Evolutionary conservation across 2,797 vertebrate species (phyloP).

Genomic region (Psittacula echo): DNA sequence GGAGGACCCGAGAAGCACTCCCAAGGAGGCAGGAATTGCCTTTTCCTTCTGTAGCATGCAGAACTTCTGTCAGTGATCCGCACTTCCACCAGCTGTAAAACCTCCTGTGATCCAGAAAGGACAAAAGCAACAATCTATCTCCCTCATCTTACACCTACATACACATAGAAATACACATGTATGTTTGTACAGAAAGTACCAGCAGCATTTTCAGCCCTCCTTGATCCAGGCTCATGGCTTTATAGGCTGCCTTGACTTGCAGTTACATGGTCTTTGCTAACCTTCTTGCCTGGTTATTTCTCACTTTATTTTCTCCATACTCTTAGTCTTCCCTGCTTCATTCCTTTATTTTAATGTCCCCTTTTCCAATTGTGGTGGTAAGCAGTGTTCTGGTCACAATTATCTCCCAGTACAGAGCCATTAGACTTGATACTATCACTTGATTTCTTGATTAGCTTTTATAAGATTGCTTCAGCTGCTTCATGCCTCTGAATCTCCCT

Average conservation of each 20-base stretch:
- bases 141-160: accelerated
- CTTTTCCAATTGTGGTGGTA: background rate
- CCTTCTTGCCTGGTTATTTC: constrained; percentile 9
- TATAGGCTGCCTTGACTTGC: background rate
- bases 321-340: background rate
- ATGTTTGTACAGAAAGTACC: background rate
- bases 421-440: constrained; percentile 1
- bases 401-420: background rate
- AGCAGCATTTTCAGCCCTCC: background rate
- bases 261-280: background rate
- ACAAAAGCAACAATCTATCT: background rate
- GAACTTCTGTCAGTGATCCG: background rate
- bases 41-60: background rate
- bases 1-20: background rate
- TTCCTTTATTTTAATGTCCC: background rate
- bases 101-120: background rate
- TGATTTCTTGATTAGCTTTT: background rate
- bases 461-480: background rate
- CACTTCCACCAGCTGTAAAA: background rate
- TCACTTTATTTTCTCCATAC: background rate
- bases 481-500: background rate
- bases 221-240: background rate
- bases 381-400: background rate
- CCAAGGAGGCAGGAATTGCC: background rate
- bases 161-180: background rate